A percentile compares a stretch with the other conserved stretches of the same genome.
Conservation (phyloP, 1,140 invertebrate species). For the Oncopeltus fasciatus region DNA sequence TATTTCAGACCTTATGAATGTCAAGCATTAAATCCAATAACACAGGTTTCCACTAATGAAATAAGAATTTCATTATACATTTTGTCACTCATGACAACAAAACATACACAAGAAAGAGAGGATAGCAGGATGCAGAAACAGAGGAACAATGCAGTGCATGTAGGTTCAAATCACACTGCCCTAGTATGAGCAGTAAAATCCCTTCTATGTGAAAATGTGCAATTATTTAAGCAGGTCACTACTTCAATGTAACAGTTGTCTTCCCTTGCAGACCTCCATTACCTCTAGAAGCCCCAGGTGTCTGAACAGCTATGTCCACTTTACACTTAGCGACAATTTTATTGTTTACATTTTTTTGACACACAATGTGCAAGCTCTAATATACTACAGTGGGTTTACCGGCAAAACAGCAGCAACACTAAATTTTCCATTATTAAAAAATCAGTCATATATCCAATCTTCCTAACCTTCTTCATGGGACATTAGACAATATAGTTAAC, state of each 20-base stretch:
- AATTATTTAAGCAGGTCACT: not conserved
- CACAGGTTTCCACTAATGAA: not conserved
- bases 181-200: not conserved
- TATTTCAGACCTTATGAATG: not conserved
- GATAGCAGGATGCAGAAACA: not conserved
- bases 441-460: not conserved
- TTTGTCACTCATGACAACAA: not conserved
- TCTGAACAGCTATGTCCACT: not conserved
- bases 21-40: not conserved
- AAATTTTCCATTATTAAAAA: not conserved
- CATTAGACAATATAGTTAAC: too few relatives aligned
- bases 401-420: not conserved
- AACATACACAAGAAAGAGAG: not conserved
- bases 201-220: not conserved
- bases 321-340: not conserved
- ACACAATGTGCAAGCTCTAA: not conserved
- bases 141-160: too few relatives aligned
- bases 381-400: not conserved
- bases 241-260: not conserved
- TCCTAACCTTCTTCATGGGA: not conserved
- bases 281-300: not conserved
- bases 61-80: not conserved
- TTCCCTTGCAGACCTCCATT: not conserved
- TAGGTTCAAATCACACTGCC: not conserved
- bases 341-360: too few relatives aligned